Evolutionary conservation across 2,797 vertebrate genomes (phyloP), one percentile per base, ranked within the genome.

Genomic region (Oreonectes daqikongensis): DNA sequence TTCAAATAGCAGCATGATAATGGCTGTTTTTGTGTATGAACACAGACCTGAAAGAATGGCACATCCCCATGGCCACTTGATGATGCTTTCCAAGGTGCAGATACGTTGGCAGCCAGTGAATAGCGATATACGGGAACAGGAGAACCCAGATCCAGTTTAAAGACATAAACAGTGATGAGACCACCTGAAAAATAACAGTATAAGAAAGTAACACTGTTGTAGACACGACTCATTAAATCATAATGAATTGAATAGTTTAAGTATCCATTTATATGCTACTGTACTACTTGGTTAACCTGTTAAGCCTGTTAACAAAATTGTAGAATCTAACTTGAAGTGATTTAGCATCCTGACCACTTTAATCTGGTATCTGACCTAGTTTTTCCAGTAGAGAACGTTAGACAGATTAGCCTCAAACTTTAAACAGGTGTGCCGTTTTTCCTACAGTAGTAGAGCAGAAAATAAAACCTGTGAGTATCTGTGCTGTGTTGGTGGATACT

Each of bases 1-100:
- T 20, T 72, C n/a, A 63, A 28, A 35, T 20, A 1, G 15, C 17
- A 53, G 17, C 12, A 59, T 8, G 10, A 12, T 22, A 35, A 20
- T 9, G 5, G 11, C 3, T 66, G 61, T 50, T 9, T 26, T 18
- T 42, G 35, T 59, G n/a, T 32, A 30, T 53, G 42, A 26, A 12
- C 30, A 24, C 76, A 92, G 68, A 98, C 98, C 95, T 97, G 96
- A 86, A 99, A 99, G 12, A 94, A 95, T 12, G 96, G 91, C 80
- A 99, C 93, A 59, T 97, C 95, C 77, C 95, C 94, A 0, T 94
- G 94, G 68, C 91, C 93, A 0, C 94, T 63, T 55, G 93, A 87
- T 86, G 94, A 92, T 2, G 74, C 84, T 84, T 93, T 95, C 97
- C 97, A 99, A 0, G 96, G 95, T 0, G 92, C 89, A 0, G 93